Base-by-base conservation (phyloP, 2,113 vertebrate species). In the Neolamprologus devosi region DNA sequence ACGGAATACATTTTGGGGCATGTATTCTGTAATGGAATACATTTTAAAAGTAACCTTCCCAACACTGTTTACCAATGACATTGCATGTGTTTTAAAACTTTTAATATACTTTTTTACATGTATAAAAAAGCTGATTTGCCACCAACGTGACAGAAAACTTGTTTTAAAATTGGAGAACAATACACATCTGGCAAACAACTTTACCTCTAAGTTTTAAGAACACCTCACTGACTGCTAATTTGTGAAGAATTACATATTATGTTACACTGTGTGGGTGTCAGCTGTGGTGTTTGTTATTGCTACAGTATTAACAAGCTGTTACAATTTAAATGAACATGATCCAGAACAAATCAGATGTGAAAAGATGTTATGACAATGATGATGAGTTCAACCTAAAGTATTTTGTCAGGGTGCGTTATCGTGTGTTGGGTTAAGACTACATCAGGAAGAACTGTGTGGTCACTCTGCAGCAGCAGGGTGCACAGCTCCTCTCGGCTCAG, bases 401-500 rank as follows among this genome's bases (percentile, higher is more conserved):
- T 16, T 28, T 58, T 1, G 4, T 28, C 55, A 28, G 55, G 23
- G 55, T 58, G 55, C 0, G 4, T 54, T 54, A 54, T 54, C n/a
- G 55, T 58, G 55, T 16, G 14, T 30, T 58, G 1, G 51, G 51
- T 54, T 58, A 8, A 19, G 58, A 63, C 58, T 63, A 63, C 58
- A n/a, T 0, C 58, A 63, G 58, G 58, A 63, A 63, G 58, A 0
- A 63, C 0, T 4, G 9, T n/a, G 58, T 28, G 1, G 54, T 63
- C 58, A 1, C 58, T 63, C 58, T 63, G 58, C 16, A 63, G 28
- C 28, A 63, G 58, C 58, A 63, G 58, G 6, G 58, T 35, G 58
- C 58, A 63, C 58, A 63, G 58, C 58, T 35, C 60, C 0, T n/a
- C 14, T 33, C 33, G 55, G 88, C 88, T 90, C 89, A 97, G 93